Conservation (phyloP, 2,797 vertebrate species). For the Mormyrus hasselquistii region DNA sequence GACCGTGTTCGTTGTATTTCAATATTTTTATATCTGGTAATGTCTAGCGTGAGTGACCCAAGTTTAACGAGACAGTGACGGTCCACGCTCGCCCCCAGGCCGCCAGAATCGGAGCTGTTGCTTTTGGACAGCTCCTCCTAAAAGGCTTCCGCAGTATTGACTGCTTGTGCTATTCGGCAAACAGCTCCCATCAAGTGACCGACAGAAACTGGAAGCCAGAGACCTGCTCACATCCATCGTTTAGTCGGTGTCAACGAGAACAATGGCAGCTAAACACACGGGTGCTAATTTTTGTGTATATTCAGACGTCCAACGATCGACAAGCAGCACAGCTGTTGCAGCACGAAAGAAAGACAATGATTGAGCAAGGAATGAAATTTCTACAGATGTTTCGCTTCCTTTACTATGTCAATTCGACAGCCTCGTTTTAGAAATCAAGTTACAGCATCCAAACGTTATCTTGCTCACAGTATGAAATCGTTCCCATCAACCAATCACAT, state of each 20-base stretch:
- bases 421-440: neutral
- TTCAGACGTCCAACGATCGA: neutral
- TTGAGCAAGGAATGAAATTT: neutral
- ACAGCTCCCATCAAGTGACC: neutral
- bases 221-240: neutral
- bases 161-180: neutral
- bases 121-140: neutral
- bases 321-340: neutral
- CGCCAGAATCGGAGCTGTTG: neutral
- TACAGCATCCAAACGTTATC: neutral
- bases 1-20: neutral
- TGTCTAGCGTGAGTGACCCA: neutral
- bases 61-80: neutral
- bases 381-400: neutral
- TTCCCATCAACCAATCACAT: neutral
- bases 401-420: neutral
- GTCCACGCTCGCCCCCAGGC: neutral
- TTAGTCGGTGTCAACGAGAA: neutral
- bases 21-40: conserved; percentile 1
- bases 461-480: neutral
- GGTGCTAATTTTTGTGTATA: neutral
- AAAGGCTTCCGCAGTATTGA: neutral
- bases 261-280: neutral
- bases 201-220: neutral
- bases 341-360: neutral